Conservation (phyloP, 2,888 invertebrate species). For the Mesochorus sp. region DNA sequence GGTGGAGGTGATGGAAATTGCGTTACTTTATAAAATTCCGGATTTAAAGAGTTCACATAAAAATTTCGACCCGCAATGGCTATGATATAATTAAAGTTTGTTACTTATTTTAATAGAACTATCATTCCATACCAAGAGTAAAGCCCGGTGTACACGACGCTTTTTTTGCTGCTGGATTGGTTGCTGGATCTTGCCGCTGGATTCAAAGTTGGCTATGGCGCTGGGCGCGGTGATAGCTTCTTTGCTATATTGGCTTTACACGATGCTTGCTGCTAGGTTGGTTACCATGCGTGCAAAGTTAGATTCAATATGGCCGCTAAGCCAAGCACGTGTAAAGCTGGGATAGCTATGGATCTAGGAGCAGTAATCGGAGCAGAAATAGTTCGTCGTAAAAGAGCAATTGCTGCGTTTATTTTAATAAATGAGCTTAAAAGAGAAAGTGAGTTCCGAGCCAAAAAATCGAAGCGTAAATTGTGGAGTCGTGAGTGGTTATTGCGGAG, state of each 20-base stretch:
- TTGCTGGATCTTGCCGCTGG: conserved; percentile 7
- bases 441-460: conserved; percentile 1
- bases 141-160: neutral
- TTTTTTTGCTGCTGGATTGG: conserved; percentile 9
- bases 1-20: too few relatives aligned
- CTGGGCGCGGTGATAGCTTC: conserved; percentile 16
- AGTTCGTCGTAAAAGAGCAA: conserved; percentile 13
- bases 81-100: too few relatives aligned
- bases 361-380: conserved; percentile 20
- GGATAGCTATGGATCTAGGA: conserved; percentile 14
- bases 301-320: conserved; percentile 6
- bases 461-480: conserved; percentile 17
- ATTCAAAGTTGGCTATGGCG: conserved; percentile 8
- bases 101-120: too few relatives aligned
- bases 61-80: too few relatives aligned
- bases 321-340: conserved; percentile 7
- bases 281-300: conserved; percentile 9
- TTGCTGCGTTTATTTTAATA: conserved; percentile 3
- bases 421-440: conserved; percentile 2
- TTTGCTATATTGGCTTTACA: conserved; percentile 4
- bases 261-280: conserved; percentile 21
- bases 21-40: too few relatives aligned
- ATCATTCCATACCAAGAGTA: too few relatives aligned
- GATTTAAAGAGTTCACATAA: too few relatives aligned
- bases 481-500: conserved; percentile 23